phyloP scores from a whole-genome alignment of 2,888 invertebrate species.

The Galerucella nymphaeae region DNA sequence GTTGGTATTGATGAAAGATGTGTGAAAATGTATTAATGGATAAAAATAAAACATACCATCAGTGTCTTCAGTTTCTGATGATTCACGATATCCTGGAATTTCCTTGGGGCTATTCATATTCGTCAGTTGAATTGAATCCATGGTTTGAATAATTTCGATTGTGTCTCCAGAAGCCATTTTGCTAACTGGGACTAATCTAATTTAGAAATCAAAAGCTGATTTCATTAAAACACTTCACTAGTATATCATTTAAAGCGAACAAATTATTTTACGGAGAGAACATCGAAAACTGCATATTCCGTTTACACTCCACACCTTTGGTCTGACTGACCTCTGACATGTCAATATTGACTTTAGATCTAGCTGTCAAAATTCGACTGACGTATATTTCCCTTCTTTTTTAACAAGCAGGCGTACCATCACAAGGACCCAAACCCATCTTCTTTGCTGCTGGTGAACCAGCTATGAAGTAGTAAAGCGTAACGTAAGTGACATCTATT shows the following conservation, averaged over 20 bases:
- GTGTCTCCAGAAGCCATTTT: slow-evolving; percentile 86
- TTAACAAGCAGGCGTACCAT: background rate
- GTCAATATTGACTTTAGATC: slow-evolving; percentile 38
- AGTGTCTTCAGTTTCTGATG: slow-evolving; percentile 68
- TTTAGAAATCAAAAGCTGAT: slow-evolving; percentile 42
- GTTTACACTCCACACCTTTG: slow-evolving; percentile 40
- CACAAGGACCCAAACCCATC: background rate
- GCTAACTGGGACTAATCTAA: slow-evolving; percentile 34
- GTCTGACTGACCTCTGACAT: slow-evolving; percentile 39
- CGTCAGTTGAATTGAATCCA: slow-evolving; percentile 72
- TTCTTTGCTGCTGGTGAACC: background rate
- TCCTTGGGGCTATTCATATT: slow-evolving; percentile 70
- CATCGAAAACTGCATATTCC: slow-evolving; percentile 34
- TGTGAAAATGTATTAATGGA: background rate
- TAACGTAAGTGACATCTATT: no score
- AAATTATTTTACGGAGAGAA: slow-evolving; percentile 33
- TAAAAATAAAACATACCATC: slow-evolving; percentile 65
- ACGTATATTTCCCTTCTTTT: slow-evolving; percentile 6
- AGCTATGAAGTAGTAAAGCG: no score
- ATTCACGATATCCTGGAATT: slow-evolving; percentile 69
- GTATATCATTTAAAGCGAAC: slow-evolving; percentile 46
- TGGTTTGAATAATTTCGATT: slow-evolving; percentile 80
- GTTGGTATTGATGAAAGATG: background rate
- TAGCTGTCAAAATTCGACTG: slow-evolving; percentile 16
- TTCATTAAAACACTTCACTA: slow-evolving; percentile 47